Base-by-base conservation (phyloP, 2,113 vertebrate genomes). In the Alligator mississippiensis region DNA sequence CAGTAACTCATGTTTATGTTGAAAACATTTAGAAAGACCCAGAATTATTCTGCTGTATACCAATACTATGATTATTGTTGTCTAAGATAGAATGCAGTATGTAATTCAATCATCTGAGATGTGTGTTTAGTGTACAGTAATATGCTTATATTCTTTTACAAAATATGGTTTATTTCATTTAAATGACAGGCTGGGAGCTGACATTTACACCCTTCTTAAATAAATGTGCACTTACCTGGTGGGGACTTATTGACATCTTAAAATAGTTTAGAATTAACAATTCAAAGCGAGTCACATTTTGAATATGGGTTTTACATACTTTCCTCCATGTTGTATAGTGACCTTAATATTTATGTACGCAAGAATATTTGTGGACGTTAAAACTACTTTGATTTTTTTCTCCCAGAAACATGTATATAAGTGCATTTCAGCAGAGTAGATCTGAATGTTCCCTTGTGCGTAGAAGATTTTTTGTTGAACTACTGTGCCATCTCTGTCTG, bases 151-250 rank as follows among this genome's bases (percentile, higher is more conserved):
- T 72, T 72, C 68, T 72, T 72, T 72, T 72, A 72, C 3, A 38
- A 89, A 24, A 62, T 27, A 1, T 62, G 57, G 3, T 4, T 62
- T 85, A 80, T 15, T 82, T 89, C 62, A 66, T 78, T 61, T n/a
- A 88, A 80, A 80, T 75, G 15, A 0, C 13, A 82, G 9, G 11
- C 38, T 16, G 82, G 91, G 57, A 68, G 25, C 3, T 38, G 1
- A 22, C 59, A 38, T 34, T 30, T 57, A 38, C 77, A 77, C 63
- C 2, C 15, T 72, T 89, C 18, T 74, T 80, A 62, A 3, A 27
- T 18, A 80, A 15, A 22, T 18, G 0, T 80, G 38, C 5, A n/a
- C 0, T 47, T 38, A 17, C 10, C 34, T 0, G 1, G 58, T n/a
- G 70, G 55, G 82, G 77, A 22, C 16, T 38, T 25, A n/a, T 2